phyloP scores from a whole-genome alignment of 2,797 vertebrate species.

The Silurus lanzhouensis region DNA sequence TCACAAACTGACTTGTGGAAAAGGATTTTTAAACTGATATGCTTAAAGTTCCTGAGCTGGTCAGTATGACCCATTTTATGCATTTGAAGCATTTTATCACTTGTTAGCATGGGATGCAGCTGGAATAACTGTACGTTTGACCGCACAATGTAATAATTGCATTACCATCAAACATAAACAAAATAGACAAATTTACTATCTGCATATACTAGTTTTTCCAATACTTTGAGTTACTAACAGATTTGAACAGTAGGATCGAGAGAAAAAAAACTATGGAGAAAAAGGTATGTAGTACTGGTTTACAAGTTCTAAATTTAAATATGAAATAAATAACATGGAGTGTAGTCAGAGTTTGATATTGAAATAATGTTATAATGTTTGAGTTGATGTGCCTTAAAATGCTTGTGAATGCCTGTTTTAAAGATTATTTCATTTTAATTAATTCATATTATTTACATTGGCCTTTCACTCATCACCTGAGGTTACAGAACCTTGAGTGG shows the following conservation, averaged over 20 bases:
- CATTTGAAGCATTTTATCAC: background rate
- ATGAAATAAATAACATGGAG: background rate
- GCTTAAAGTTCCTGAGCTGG: background rate
- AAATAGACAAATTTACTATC: background rate
- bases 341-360: background rate
- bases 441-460: background rate
- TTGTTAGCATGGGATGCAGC: background rate
- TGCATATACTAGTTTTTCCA: background rate
- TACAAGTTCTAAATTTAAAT: background rate
- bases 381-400: background rate
- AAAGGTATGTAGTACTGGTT: background rate
- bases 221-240: background rate
- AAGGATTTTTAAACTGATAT: background rate
- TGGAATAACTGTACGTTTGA: background rate
- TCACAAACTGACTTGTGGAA: background rate
- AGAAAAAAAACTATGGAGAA: background rate
- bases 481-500: background rate
- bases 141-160: too few species aligned
- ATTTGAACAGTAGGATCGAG: background rate
- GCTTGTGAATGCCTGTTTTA: background rate
- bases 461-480: background rate
- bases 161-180: background rate
- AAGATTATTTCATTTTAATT: background rate
- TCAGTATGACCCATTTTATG: background rate
- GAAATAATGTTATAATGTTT: background rate